Evolutionary conservation across 37 sponge, comb jelly and placozoan genomes (phyloP).

Genomic region (Aplysina aerophoba): DNA sequence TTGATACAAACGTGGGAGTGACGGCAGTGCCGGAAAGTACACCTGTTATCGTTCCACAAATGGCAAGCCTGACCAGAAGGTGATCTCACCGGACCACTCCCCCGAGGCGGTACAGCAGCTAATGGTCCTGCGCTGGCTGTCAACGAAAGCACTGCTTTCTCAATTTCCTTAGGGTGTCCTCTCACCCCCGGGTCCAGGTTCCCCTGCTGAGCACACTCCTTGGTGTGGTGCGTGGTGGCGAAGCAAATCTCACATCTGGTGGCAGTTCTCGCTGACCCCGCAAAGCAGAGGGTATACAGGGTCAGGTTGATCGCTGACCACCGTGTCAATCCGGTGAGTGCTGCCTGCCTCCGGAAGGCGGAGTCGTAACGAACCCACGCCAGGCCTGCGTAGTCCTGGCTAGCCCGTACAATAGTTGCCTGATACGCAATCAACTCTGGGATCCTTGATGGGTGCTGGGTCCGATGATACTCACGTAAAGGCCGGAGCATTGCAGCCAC

Average conservation of each 20-base stretch:
- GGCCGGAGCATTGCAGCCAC: slow-evolving; percentile 50
- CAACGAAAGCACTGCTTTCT: slow-evolving; percentile 2
- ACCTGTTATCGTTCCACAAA: slow-evolving; percentile 1
- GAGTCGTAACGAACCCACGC: slow-evolving; percentile 38
- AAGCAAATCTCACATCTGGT: slow-evolving; percentile 16
- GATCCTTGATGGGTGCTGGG: slow-evolving; percentile 1
- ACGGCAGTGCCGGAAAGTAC: slow-evolving; percentile 20
- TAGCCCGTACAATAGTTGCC: slow-evolving; percentile 26
- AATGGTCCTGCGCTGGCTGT: too few species aligned
- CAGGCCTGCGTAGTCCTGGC: slow-evolving; percentile 31
- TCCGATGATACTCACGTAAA: slow-evolving; percentile 19
- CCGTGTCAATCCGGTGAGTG: not conserved
- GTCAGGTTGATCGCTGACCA: slow-evolving; percentile 49
- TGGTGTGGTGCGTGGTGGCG: not conserved
- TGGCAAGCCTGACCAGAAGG: slow-evolving; percentile 7
- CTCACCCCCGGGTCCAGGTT: not conserved
- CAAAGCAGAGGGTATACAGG: slow-evolving; percentile 41
- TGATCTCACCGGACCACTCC: too few species aligned
- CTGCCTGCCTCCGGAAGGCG: slow-evolving; percentile 56
- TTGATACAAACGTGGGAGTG: slow-evolving; percentile 13
- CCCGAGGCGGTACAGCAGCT: too few species aligned
- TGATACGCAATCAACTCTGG: slow-evolving; percentile 47
- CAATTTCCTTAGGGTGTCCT: not conserved
- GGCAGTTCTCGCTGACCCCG: slow-evolving; percentile 12
- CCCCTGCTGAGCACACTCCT: not conserved